Conservation (phyloP, 1,140 invertebrate species). For the Platorchestia sp. region DNA sequence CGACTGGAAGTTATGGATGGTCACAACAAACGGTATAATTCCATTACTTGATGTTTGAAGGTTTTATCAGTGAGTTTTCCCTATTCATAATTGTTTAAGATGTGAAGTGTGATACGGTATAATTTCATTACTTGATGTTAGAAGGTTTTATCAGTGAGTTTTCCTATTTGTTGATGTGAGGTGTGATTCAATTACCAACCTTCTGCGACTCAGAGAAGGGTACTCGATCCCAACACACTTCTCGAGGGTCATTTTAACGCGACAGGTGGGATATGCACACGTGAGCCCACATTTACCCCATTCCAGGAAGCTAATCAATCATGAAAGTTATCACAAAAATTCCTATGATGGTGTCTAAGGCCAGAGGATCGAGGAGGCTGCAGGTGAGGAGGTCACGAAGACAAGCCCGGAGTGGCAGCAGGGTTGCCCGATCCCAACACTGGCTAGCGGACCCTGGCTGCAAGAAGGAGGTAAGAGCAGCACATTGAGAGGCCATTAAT, state of each 20-base stretch:
- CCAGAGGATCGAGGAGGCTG: not conserved
- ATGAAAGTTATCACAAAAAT: not conserved
- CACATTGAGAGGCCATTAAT: slow-evolving; percentile 50
- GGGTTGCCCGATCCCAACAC: not conserved
- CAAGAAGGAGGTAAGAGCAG: slow-evolving; percentile 48
- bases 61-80: too few relatives aligned
- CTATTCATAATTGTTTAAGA: too few relatives aligned
- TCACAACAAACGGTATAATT: too few relatives aligned
- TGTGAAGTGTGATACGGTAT: too few relatives aligned
- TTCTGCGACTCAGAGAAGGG: too few relatives aligned
- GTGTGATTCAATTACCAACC: too few relatives aligned
- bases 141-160: too few relatives aligned
- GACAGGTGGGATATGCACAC: not conserved
- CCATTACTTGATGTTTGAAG: too few relatives aligned
- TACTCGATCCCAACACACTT: not conserved
- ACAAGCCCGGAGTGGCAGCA: not conserved
- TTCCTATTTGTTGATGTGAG: too few relatives aligned
- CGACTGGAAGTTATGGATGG: too few relatives aligned
- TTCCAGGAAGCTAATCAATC: not conserved
- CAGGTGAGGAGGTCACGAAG: not conserved
- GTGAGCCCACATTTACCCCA: not conserved
- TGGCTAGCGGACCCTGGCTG: not conserved
- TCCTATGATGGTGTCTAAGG: not conserved
- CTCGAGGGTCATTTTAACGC: not conserved
- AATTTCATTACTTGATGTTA: too few relatives aligned